phyloP scores from a whole-genome alignment of 2,113 vertebrate species.

The Syrrhaptes paradoxus region DNA sequence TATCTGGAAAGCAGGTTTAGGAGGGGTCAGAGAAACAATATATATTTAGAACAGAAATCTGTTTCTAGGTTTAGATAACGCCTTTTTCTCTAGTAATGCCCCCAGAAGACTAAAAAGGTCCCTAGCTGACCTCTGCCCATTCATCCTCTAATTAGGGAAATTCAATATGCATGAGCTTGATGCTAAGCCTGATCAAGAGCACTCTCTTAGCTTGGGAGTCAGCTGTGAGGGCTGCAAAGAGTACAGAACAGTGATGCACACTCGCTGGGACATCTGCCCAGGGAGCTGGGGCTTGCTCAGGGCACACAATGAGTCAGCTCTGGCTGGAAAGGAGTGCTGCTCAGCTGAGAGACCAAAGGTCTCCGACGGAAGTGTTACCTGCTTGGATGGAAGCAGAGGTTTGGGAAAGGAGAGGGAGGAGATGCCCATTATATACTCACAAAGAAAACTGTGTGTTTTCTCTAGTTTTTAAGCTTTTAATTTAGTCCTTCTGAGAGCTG shows the following conservation, averaged over 20 bases:
- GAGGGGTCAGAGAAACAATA: neutral
- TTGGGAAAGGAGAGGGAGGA: neutral
- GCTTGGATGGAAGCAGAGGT: neutral
- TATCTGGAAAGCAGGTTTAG: neutral
- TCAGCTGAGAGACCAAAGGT: neutral
- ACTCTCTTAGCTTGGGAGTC: neutral
- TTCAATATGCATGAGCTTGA: neutral
- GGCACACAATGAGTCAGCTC: neutral
- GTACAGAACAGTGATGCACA: neutral
- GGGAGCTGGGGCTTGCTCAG: neutral
- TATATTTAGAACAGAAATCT: neutral
- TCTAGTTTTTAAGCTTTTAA: neutral
- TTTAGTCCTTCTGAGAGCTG: neutral
- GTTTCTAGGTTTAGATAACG: neutral
- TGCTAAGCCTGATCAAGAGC: neutral
- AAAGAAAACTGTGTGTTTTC: neutral
- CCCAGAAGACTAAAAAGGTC: neutral
- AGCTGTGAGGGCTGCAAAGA: neutral
- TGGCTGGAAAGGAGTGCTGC: neutral
- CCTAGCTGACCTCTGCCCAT: neutral
- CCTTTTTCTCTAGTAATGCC: neutral
- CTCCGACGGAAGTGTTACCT: fast-evolving
- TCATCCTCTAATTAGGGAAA: neutral
- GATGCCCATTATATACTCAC: fast-evolving
- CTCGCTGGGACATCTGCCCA: neutral